These are phyloP conservation scores for Malacoctenus gilli DNA, from an alignment of 2,797 vertebrate genomes.

Conservation along the genomic window DNA sequence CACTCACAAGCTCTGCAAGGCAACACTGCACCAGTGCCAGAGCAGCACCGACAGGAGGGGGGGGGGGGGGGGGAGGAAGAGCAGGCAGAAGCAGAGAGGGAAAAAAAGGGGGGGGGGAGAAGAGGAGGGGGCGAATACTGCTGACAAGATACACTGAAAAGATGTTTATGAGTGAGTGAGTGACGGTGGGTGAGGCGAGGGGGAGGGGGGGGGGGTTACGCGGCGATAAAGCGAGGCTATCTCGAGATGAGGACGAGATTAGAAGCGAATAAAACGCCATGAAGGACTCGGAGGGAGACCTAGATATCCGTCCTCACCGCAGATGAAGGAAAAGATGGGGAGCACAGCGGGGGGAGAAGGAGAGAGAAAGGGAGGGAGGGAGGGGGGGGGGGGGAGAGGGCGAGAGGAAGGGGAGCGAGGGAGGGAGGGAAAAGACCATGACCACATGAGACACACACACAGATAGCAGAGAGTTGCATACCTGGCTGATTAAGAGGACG, in stretches of 20 bases:
- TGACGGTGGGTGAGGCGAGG: conserved; percentile 36
- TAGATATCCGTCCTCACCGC: conserved; percentile 48
- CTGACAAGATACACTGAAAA: conserved; percentile 56
- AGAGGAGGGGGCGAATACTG: conserved; percentile 14
- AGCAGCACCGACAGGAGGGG: conserved; percentile 45
- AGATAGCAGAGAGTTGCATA: conserved; percentile 64
- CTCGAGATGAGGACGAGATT: conserved; percentile 64
- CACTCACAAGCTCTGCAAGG: conserved; percentile 66
- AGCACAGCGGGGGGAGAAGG: conserved; percentile 12
- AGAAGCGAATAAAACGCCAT: conserved; percentile 60
- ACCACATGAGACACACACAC: conserved; percentile 38
- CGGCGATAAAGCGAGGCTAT: conserved; percentile 48
- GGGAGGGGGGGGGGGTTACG: conserved; percentile 48
- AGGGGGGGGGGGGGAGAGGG: too few species aligned
- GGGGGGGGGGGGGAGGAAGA: conserved; percentile 43
- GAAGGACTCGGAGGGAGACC: conserved; percentile 56
- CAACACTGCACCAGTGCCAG: conserved; percentile 73
- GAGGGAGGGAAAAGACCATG: conserved; percentile 6
- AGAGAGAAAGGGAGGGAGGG: not conserved
- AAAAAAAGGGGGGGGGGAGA: not conserved
- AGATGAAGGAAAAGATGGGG: conserved; percentile 34
- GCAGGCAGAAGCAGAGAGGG: conserved; percentile 19
- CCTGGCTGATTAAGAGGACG: conserved; percentile 87
- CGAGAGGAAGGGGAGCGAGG: not conserved
- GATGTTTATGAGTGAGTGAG: conserved; percentile 55